Conservation (phyloP, 2,113 vertebrate species). For the Dromiciops gliroides region DNA sequence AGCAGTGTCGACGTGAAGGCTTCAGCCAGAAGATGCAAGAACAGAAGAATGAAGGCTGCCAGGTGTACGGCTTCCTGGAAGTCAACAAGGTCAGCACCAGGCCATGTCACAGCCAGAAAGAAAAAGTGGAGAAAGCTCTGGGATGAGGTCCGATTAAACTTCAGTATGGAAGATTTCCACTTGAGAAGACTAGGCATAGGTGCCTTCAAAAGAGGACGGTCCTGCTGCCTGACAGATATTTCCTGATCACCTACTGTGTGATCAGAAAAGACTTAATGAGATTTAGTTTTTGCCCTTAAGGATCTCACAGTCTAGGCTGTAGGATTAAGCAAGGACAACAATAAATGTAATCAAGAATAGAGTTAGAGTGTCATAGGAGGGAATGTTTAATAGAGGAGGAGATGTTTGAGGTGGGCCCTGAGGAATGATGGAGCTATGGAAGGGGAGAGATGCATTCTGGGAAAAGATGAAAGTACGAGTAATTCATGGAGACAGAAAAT, state of each 20-base stretch:
- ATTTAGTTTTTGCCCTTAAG: not conserved
- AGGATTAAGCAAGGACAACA: not conserved
- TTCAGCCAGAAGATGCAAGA: constrained; percentile 99
- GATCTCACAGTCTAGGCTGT: not conserved
- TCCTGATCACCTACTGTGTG: not conserved
- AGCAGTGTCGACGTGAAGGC: constrained; percentile 97
- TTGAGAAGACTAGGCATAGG: not conserved
- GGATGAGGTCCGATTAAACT: not conserved
- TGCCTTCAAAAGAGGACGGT: not conserved
- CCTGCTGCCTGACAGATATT: not conserved
- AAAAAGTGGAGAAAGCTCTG: not conserved
- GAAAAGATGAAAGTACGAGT: not conserved
- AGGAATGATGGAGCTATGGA: not conserved
- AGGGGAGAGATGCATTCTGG: not conserved
- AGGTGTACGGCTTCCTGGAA: constrained; percentile 97
- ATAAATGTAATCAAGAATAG: not conserved
- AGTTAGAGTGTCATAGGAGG: not conserved
- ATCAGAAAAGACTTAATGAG: not conserved
- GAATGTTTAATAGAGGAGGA: not conserved
- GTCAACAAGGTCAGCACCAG: constrained; percentile 92
- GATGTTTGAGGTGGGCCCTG: not conserved
- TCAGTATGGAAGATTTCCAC: not conserved
- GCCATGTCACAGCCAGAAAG: not conserved
- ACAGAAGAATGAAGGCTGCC: constrained; percentile 98
- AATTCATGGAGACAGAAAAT: not conserved